These are phyloP conservation scores for Alcedo atthis DNA, from an alignment of 2,797 vertebrate species.

Conservation along the genomic window DNA sequence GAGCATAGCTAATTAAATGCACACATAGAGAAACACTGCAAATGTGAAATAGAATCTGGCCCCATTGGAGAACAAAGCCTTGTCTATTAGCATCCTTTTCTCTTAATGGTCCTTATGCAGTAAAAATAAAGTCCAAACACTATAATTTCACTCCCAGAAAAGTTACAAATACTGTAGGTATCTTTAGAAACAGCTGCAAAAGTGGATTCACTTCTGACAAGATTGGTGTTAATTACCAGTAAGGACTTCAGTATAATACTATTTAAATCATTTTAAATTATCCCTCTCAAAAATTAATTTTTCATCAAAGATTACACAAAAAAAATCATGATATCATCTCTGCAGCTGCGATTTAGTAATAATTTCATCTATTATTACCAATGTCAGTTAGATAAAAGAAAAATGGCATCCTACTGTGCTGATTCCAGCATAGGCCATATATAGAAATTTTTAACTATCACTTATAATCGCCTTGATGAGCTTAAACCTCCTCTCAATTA, in stretches of 20 bases:
- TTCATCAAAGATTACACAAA: slow-evolving; percentile 86
- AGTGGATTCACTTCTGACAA: slow-evolving; percentile 82
- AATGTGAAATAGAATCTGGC: slow-evolving; percentile 36
- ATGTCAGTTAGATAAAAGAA: slow-evolving; percentile 91
- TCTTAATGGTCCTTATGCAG: slow-evolving; percentile 72
- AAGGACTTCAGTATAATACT: slow-evolving; percentile 84
- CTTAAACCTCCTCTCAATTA: slow-evolving; percentile 95
- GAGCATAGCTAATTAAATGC: slow-evolving; percentile 48
- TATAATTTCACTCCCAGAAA: slow-evolving; percentile 77
- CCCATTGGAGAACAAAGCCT: slow-evolving; percentile 71
- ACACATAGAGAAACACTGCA: slow-evolving; percentile 11
- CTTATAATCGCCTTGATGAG: slow-evolving; percentile 97
- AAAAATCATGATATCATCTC: slow-evolving; percentile 93
- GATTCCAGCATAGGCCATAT: slow-evolving; percentile 90
- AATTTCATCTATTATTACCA: slow-evolving; percentile 93
- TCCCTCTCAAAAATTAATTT: slow-evolving; percentile 86
- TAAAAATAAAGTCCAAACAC: slow-evolving; percentile 82
- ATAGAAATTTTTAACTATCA: slow-evolving; percentile 93
- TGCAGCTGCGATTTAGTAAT: slow-evolving; percentile 90
- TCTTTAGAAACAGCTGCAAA: slow-evolving; percentile 85
- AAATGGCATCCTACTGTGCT: slow-evolving; percentile 88
- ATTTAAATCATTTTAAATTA: slow-evolving; percentile 89
- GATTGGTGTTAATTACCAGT: slow-evolving; percentile 86
- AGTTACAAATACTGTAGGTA: slow-evolving; percentile 82
- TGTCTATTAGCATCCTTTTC: slow-evolving; percentile 65